A percentile compares a stretch with the other conserved stretches of the same genome.
Conservation (phyloP, 2,113 vertebrate genomes). For the Nerophis ophidion region DNA sequence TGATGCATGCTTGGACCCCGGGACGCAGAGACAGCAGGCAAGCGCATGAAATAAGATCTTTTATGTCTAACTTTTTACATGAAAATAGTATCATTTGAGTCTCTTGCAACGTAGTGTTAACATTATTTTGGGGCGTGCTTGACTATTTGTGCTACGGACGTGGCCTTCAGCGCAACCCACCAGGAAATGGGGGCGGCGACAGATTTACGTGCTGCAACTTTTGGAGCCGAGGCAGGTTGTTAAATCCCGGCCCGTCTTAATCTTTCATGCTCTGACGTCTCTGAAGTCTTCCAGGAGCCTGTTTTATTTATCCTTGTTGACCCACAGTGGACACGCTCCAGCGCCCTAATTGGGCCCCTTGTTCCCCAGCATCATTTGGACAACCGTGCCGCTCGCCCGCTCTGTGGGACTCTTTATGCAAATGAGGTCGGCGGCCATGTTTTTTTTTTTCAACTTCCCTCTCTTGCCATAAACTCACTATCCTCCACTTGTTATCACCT, state of each 20-base stretch:
- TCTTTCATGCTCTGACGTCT: not conserved
- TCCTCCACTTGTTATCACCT: constrained; percentile 56
- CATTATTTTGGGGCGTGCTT: no score
- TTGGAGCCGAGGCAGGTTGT: not conserved
- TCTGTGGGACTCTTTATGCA: not conserved
- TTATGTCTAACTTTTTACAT: no score
- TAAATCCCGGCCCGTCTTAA: not conserved
- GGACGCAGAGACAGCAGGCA: no score
- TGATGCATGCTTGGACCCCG: no score
- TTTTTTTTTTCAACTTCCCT: not conserved
- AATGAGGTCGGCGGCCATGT: not conserved
- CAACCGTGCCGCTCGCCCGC: not conserved
- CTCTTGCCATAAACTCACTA: not conserved
- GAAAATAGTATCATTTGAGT: no score
- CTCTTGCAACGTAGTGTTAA: no score
- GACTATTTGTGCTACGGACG: no score
- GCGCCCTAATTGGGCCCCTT: not conserved
- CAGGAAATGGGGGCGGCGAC: no score
- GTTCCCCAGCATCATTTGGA: constrained; percentile 1
- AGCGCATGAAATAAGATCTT: no score
- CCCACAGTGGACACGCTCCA: not conserved
- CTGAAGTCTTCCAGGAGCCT: not conserved
- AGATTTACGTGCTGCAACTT: constrained; percentile 5
- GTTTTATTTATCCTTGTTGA: constrained; percentile 1
- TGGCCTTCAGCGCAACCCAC: no score